Percentiles rank a stretch among this genome's conserved stretches.
These are phyloP conservation scores for Willowsia nigromaculata DNA, from an alignment of 2,888 invertebrate genomes.

Conservation along the genomic window DNA sequence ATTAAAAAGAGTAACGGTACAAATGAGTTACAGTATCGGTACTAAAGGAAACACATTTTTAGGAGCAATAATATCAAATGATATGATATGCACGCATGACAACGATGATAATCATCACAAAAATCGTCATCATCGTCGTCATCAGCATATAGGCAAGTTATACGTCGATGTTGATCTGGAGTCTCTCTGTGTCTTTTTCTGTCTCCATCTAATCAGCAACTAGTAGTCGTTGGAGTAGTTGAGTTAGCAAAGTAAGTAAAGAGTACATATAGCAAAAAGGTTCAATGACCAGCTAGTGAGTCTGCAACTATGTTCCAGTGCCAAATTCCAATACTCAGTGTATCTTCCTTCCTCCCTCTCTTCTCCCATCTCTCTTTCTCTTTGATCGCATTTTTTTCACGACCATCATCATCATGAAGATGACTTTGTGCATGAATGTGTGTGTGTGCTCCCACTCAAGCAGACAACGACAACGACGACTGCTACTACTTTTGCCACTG, in stretches of 20 bases:
- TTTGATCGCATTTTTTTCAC: conserved; percentile 43
- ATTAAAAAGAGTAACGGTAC: conserved; percentile 30
- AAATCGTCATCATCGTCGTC: conserved; percentile 17
- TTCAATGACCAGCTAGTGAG: conserved; percentile 70
- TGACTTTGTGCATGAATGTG: not conserved
- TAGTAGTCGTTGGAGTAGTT: conserved; percentile 3
- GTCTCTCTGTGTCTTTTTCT: conserved; percentile 1
- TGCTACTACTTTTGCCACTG: conserved; percentile 26
- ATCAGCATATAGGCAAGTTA: not conserved
- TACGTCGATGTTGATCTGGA: conserved; percentile 52
- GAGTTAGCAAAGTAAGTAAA: not conserved
- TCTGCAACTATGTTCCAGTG: conserved; percentile 70
- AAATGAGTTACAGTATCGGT: not conserved
- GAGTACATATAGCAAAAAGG: conserved; percentile 50
- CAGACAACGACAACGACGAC: not conserved
- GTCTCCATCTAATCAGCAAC: conserved; percentile 46
- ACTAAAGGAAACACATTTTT: not conserved
- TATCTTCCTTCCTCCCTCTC: conserved; percentile 43
- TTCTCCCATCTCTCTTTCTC: conserved; percentile 30
- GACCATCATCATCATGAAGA: not conserved
- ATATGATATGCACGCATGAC: not conserved
- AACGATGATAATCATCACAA: conserved; percentile 30
- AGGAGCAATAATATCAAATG: not conserved
- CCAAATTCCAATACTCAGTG: conserved; percentile 62
- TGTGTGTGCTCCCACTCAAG: not conserved